Base-by-base conservation (phyloP, 2,797 vertebrate genomes). In the Silurus lanzhouensis region DNA sequence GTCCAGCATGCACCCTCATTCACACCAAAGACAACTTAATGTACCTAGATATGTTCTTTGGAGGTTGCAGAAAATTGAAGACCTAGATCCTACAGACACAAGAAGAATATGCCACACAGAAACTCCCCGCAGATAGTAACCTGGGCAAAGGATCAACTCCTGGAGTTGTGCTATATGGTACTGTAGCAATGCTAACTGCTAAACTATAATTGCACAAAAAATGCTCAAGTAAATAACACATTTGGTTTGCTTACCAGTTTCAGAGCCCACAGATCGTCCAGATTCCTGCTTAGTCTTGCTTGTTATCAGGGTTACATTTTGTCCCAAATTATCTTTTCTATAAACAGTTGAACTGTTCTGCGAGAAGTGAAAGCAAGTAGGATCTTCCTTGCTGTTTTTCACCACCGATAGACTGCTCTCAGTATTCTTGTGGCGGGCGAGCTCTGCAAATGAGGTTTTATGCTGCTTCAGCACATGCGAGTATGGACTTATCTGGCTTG, bases 391-490 rank as follows among this genome's bases (percentile, higher is more conserved):
- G 46, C 27, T 82, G 77, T 80, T 76, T 70, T 86, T 86, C 15
- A 85, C n/a, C 52, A 93, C 94, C 0, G 95, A 77, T 8, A 19
- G 25, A 58, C 89, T 88, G 76, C 88, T n/a, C 6, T 0, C 93
- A 91, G 91, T 86, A 74, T 93, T 97, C 84, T 95, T 92, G 86
- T 93, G 93, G 78, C 92, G 92, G 85, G 94, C 92, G 67, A 96
- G 93, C 79, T 96, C 95, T 57, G 95, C 92, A 66, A 97, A 97
- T 38, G 97, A 96, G 8, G 95, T 94, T 68, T 96, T 95, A 83
- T 88, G 82, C 83, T 91, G 91, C 82, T 55, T 83, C 6, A 63
- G 44, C 7, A 8, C 19, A 57, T 31, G 64, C 27, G 77, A 67
- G 68, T 68, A 58, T 55, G 55, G 0, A 61, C 82, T 63, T 68